phyloP scores from a whole-genome alignment of 2,113 vertebrate genomes.

The Gymnorhina tibicen region DNA sequence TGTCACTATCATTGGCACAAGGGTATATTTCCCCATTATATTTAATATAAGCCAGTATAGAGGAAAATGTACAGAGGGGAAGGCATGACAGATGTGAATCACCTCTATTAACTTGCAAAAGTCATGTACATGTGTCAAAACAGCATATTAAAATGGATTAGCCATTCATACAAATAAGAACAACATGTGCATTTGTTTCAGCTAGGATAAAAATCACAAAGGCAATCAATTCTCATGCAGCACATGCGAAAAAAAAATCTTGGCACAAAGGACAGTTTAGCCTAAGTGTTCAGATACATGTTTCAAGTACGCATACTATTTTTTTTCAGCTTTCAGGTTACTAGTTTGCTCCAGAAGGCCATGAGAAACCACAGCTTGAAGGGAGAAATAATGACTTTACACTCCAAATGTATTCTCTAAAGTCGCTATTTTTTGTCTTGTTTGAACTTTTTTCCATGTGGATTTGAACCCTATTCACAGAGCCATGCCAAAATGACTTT shows the following conservation, averaged over 20 bases:
- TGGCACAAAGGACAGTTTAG: background rate
- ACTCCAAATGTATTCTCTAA: background rate
- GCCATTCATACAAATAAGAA: conserved; percentile 62
- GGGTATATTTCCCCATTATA: background rate
- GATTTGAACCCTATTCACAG: background rate
- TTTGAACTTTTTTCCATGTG: background rate
- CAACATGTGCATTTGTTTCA: conserved; percentile 55
- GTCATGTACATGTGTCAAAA: conserved; percentile 54
- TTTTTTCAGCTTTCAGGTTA: conserved; percentile 26
- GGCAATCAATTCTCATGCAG: conserved; percentile 5
- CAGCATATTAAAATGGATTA: conserved; percentile 60
- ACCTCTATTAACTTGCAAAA: conserved; percentile 55
- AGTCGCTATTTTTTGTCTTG: background rate
- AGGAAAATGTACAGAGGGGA: background rate
- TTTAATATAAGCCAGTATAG: background rate
- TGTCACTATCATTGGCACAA: background rate
- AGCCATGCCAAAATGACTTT: background rate
- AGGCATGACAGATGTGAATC: conserved; percentile 39
- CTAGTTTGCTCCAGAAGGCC: background rate
- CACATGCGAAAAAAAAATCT: conserved; percentile 9
- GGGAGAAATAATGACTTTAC: background rate
- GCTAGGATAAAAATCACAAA: conserved; percentile 48
- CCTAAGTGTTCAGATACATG: background rate
- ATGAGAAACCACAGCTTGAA: background rate
- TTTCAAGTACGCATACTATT: background rate